phyloP scores from a whole-genome alignment of 2,797 vertebrate species.

The Emys orbicularis region DNA sequence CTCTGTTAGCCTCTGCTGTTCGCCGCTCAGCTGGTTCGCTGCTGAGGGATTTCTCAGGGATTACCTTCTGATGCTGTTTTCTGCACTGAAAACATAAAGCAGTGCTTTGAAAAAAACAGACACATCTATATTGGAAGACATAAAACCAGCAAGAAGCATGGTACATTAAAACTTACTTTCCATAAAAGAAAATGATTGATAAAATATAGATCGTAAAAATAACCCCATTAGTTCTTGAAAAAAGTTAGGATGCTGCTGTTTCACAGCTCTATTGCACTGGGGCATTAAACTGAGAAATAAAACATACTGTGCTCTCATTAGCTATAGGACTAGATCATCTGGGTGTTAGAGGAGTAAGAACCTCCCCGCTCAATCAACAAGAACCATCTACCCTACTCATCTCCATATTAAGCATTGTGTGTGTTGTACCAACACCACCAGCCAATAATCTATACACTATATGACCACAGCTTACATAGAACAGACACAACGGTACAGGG shows the following conservation, averaged over 20 bases:
- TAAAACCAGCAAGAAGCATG: slow-evolving; percentile 44
- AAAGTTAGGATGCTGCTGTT: background rate
- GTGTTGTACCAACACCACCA: background rate
- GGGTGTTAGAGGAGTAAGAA: background rate
- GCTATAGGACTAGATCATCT: background rate
- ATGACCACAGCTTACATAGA: background rate
- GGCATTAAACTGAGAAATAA: background rate
- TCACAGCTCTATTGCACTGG: background rate
- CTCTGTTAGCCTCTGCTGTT: too few relatives aligned
- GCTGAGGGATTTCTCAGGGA: background rate
- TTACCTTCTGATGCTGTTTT: slow-evolving; percentile 48
- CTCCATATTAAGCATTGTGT: background rate
- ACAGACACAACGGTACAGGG: background rate
- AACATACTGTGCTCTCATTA: background rate
- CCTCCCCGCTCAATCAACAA: background rate
- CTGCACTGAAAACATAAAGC: slow-evolving; percentile 14
- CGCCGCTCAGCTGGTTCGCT: too few relatives aligned
- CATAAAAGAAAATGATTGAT: slow-evolving; percentile 57
- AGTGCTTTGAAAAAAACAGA: background rate
- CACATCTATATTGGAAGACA: slow-evolving; percentile 24
- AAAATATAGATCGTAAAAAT: slow-evolving; percentile 49
- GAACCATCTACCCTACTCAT: background rate
- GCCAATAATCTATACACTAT: rapidly evolving
- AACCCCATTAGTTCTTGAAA: slow-evolving; percentile 6
- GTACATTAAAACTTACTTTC: slow-evolving; percentile 46